Conservation (phyloP, 1,140 invertebrate species). For the Acromyrmex charruanus region DNA sequence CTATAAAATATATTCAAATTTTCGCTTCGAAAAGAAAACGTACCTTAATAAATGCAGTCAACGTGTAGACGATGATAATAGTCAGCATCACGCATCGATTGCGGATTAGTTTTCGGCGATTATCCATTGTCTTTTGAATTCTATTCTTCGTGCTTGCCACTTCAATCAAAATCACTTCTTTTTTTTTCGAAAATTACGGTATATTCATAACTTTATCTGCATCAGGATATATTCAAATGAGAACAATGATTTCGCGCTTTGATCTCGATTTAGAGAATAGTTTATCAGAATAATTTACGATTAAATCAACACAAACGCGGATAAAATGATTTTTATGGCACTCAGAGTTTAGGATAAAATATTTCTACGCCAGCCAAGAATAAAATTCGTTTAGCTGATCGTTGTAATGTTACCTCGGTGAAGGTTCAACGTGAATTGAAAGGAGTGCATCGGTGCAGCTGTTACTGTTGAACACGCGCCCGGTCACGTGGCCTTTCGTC, state of each 20-base stretch:
- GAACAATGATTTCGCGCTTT: neutral
- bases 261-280: neutral
- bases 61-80: conserved; percentile 16
- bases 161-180: conserved; percentile 31
- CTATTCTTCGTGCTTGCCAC: conserved; percentile 24
- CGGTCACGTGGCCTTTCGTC: conserved; percentile 68
- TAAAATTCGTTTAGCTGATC: neutral
- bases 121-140: conserved; percentile 35
- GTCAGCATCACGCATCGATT: conserved; percentile 34
- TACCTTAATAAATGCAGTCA: conserved; percentile 63
- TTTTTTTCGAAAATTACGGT: conserved; percentile 17
- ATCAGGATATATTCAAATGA: neutral
- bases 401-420: conserved; percentile 46
- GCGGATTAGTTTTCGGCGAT: conserved; percentile 27
- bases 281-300: neutral
- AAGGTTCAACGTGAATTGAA: conserved; percentile 74
- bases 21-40: neutral
- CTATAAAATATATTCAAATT: neutral
- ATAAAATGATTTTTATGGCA: neutral
- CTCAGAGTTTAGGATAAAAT: neutral
- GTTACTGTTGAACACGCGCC: conserved; percentile 76
- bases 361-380: neutral
- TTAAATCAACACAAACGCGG: neutral
- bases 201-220: neutral
- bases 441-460: conserved; percentile 67